These are phyloP conservation scores for Latrodectus geometricus DNA, from an alignment of 1,140 invertebrate genomes.

Conservation along the genomic window DNA sequence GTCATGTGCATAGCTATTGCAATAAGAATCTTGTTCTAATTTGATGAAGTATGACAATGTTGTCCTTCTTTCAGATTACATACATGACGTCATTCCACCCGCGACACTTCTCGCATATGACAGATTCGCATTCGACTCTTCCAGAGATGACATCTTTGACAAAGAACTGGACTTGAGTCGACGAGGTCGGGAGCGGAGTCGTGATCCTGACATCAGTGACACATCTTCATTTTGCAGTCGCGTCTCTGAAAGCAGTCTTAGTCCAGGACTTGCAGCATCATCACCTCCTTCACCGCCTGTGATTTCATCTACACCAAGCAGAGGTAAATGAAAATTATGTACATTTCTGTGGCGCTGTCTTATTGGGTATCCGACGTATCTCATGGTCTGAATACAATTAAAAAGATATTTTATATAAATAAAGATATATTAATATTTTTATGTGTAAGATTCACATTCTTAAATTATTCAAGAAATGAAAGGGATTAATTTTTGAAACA, in stretches of 20 bases:
- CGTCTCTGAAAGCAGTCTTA: constrained; percentile 57
- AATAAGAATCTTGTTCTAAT: neutral
- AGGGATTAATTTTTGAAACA: too few species aligned
- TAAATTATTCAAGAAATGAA: too few species aligned
- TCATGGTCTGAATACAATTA: too few species aligned
- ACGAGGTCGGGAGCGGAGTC: neutral
- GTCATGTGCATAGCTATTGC: neutral
- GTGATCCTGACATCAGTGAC: constrained; percentile 34
- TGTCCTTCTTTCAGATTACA: constrained; percentile 20
- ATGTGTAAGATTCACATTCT: too few species aligned
- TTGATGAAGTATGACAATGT: neutral
- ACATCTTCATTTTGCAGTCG: constrained; percentile 45
- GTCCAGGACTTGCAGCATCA: constrained; percentile 26
- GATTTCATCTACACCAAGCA: too few species aligned
- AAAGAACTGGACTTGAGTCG: constrained; percentile 46
- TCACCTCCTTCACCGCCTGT: constrained; percentile 5
- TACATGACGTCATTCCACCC: constrained; percentile 46
- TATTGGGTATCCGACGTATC: too few species aligned
- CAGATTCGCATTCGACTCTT: constrained; percentile 22
- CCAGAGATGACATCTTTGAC: constrained; percentile 25
- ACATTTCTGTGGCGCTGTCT: too few species aligned
- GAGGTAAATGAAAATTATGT: too few species aligned
- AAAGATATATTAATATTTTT: too few species aligned
- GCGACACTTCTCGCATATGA: constrained; percentile 16
- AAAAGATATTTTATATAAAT: too few species aligned